Percentiles rank a stretch among this genome's conserved stretches.
Evolutionary conservation across 2,113 vertebrate species (phyloP).

Genomic region (Megalops atlanticus): DNA sequence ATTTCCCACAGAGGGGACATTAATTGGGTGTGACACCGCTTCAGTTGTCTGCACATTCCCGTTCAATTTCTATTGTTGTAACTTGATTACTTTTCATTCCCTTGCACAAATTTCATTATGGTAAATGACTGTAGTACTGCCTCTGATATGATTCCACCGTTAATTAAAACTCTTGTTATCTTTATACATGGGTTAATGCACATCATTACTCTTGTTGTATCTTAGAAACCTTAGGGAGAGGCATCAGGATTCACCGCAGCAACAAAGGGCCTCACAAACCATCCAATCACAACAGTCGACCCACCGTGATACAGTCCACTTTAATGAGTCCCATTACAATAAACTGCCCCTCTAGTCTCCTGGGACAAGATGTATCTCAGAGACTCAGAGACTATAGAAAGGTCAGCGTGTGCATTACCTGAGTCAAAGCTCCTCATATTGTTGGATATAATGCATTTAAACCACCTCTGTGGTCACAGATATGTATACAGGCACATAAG

Average conservation of each 20-base stretch:
- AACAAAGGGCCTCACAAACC: neutral
- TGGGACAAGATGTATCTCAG: neutral
- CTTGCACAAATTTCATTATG: conserved; percentile 56
- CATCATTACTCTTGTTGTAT: conserved; percentile 53
- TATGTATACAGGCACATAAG: too few species aligned
- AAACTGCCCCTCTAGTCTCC: neutral
- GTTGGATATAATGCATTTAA: neutral
- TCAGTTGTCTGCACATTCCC: conserved; percentile 38
- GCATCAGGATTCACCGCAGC: conserved; percentile 38
- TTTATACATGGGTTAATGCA: conserved; percentile 54
- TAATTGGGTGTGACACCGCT: conserved; percentile 43
- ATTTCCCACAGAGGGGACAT: conserved; percentile 38
- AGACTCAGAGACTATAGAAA: neutral
- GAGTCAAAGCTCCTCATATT: neutral
- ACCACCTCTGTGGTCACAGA: neutral
- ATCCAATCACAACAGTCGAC: neutral
- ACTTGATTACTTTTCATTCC: conserved; percentile 62
- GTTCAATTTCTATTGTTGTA: conserved; percentile 54
- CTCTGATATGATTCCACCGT: conserved; percentile 53
- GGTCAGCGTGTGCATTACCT: neutral
- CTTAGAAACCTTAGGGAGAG: conserved; percentile 52
- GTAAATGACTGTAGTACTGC: conserved; percentile 49
- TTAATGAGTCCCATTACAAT: neutral
- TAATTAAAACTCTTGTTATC: conserved; percentile 68
- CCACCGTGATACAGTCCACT: neutral